These are phyloP conservation scores for Leptinotarsa tumamoca DNA, from an alignment of 2,888 invertebrate genomes.

Conservation along the genomic window DNA sequence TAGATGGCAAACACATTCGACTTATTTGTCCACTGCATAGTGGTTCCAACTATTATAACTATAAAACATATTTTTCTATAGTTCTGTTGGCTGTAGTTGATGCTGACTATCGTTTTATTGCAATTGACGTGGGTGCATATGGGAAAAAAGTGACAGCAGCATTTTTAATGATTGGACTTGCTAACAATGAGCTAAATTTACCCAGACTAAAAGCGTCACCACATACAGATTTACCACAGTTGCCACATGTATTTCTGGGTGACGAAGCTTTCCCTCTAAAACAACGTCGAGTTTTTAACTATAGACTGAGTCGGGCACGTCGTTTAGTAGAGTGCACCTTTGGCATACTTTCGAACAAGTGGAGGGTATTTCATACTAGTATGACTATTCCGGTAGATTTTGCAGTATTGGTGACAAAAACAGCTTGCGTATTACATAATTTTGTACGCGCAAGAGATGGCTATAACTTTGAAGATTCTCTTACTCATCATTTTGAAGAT, in stretches of 20 bases:
- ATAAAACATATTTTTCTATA: slow-evolving; percentile 44
- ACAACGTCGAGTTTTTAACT: slow-evolving; percentile 43
- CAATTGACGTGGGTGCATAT: slow-evolving; percentile 28
- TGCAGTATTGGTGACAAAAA: slow-evolving; percentile 18
- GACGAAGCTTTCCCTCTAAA: slow-evolving; percentile 14
- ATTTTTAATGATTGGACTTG: too few relatives aligned
- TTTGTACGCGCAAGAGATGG: slow-evolving; percentile 20
- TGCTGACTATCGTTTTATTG: slow-evolving; percentile 45
- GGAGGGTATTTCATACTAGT: slow-evolving; percentile 17
- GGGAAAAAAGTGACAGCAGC: too few relatives aligned
- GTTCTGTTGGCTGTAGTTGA: slow-evolving; percentile 47
- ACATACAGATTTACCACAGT: slow-evolving; percentile 17
- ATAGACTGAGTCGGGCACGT: slow-evolving; percentile 38
- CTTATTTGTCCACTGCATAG: slow-evolving; percentile 7
- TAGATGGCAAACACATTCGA: slow-evolving; percentile 27
- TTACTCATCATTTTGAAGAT: too few relatives aligned
- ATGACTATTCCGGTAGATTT: slow-evolving; percentile 19
- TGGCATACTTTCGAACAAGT: slow-evolving; percentile 14
- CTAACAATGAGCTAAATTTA: slow-evolving; percentile 34
- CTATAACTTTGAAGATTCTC: too few relatives aligned
- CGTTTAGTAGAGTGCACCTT: slow-evolving; percentile 21
- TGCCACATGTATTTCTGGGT: slow-evolving; percentile 24
- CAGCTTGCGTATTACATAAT: slow-evolving; percentile 16
- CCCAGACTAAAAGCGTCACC: slow-evolving; percentile 38
- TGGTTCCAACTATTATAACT: slow-evolving; percentile 29